phyloP scores from a whole-genome alignment of 1,140 invertebrate genomes.

The Papilio polyxenes region DNA sequence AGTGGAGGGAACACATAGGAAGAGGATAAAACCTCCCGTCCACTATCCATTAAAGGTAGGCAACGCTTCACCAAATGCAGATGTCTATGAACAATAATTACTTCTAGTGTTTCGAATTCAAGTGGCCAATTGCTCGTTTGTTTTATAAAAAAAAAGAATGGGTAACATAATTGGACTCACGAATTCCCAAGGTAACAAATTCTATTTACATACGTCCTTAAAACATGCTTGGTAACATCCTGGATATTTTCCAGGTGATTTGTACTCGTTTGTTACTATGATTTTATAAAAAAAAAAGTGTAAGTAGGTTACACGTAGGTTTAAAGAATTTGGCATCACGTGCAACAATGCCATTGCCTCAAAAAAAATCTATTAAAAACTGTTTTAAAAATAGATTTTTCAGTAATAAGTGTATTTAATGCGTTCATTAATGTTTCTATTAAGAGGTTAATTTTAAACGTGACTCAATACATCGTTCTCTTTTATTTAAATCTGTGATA shows the following conservation, averaged over 20 bases:
- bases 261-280: constrained; percentile 13
- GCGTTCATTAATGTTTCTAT: background rate
- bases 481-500: background rate
- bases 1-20: no score
- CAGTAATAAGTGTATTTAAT: background rate
- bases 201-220: constrained; percentile 10
- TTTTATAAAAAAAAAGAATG: no score
- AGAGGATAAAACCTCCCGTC: no score
- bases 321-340: constrained; percentile 25
- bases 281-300: background rate
- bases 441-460: background rate
- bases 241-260: background rate
- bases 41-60: no score
- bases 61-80: no score
- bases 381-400: constrained; percentile 1
- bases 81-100: no score
- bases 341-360: constrained; percentile 20
- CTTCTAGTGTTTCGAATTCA: no score
- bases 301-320: constrained; percentile 20
- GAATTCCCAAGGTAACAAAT: background rate
- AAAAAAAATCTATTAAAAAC: constrained; percentile 20
- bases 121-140: no score
- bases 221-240: background rate
- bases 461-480: background rate
- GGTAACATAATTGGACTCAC: background rate